These are phyloP conservation scores for Cyanistes caeruleus DNA, from an alignment of 2,113 vertebrate genomes.

Conservation along the genomic window DNA sequence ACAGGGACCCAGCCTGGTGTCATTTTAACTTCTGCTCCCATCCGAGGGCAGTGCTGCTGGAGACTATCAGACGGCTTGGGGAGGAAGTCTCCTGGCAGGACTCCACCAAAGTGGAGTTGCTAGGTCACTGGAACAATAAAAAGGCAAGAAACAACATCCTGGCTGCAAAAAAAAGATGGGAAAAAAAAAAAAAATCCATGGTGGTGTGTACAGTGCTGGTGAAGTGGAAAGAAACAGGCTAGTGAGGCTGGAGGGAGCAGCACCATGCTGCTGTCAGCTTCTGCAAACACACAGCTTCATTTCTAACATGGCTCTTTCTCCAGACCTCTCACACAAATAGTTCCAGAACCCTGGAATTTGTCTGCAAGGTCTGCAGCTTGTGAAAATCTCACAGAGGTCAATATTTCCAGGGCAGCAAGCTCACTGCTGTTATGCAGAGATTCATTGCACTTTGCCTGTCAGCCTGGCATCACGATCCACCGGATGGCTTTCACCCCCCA, in stretches of 20 bases:
- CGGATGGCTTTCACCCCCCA: fast-evolving
- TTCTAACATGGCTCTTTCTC: not conserved
- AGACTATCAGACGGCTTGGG: conserved; percentile 66
- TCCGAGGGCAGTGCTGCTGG: conserved; percentile 51
- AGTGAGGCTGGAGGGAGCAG: not conserved
- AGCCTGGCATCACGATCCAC: not conserved
- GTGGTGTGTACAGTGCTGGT: not conserved
- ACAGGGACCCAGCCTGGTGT: not conserved
- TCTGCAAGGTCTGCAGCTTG: not conserved
- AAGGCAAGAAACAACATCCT: conserved; percentile 85
- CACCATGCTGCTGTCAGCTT: not conserved
- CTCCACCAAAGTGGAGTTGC: conserved; percentile 77
- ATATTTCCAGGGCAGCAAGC: not conserved
- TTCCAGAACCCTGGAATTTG: not conserved
- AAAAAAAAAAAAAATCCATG: not conserved
- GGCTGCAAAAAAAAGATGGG: conserved; percentile 69
- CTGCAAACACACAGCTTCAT: not conserved
- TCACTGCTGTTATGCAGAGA: not conserved
- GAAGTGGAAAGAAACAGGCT: not conserved
- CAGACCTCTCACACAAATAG: not conserved
- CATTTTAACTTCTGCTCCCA: conserved; percentile 38
- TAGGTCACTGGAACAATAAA: conserved; percentile 83
- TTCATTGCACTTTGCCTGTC: not conserved
- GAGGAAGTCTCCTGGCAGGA: conserved; percentile 77
- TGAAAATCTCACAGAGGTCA: not conserved